Conservation (phyloP, 2,113 vertebrate species). For the Steatornis caripensis region DNA sequence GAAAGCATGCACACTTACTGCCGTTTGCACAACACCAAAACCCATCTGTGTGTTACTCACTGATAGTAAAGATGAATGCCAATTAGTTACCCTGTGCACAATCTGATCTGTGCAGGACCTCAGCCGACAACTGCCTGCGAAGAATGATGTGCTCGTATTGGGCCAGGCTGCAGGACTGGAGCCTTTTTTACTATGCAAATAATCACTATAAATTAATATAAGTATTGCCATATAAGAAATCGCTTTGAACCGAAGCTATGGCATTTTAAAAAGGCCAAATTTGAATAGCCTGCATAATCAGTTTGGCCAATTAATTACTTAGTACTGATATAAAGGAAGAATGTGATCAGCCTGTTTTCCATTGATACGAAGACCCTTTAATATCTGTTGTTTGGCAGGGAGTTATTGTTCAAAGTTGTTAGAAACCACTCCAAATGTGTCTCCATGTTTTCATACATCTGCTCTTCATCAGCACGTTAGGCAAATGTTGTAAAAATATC, state of each 20-base stretch:
- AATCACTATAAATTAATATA: neutral
- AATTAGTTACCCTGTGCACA: neutral
- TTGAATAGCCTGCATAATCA: neutral
- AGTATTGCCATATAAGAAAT: neutral
- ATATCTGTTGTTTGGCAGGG: neutral
- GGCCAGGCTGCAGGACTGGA: neutral
- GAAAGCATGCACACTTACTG: neutral
- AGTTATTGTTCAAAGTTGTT: neutral
- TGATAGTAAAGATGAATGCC: constrained; percentile 5
- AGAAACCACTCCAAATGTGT: neutral
- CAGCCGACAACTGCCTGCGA: neutral
- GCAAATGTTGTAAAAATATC: neutral
- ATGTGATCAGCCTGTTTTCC: neutral
- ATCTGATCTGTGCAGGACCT: constrained; percentile 6
- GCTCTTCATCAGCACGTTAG: neutral
- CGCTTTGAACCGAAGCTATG: neutral
- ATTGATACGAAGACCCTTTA: neutral
- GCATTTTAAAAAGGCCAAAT: constrained; percentile 24
- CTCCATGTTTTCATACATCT: neutral
- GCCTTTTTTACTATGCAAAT: neutral
- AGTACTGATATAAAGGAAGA: neutral
- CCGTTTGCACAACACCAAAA: neutral
- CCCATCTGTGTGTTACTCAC: neutral
- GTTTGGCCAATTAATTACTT: neutral
- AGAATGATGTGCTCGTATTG: neutral